phyloP scores from a whole-genome alignment of 2,113 vertebrate species.

The human region DNA sequence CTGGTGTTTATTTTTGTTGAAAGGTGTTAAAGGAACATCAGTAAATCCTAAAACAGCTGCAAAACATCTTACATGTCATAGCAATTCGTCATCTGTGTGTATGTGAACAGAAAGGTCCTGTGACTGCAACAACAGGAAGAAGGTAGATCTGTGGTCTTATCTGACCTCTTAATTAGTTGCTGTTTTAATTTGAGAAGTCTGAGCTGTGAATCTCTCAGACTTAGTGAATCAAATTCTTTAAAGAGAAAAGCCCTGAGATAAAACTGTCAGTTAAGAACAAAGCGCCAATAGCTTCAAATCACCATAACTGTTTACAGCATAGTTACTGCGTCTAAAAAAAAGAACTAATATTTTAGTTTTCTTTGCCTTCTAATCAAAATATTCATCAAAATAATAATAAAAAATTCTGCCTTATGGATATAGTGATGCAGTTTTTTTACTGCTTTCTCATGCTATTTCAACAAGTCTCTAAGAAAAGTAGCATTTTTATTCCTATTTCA shows the following conservation, averaged over 20 bases:
- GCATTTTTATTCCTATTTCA: background rate
- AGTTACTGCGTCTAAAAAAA: background rate
- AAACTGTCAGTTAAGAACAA: background rate
- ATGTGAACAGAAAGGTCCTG: background rate
- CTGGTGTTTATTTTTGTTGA: conserved; percentile 9
- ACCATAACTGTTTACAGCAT: background rate
- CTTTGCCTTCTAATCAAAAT: background rate
- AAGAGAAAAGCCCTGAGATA: background rate
- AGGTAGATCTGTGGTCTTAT: background rate
- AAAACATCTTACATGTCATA: conserved; percentile 21
- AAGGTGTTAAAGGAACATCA: background rate
- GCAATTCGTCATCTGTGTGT: background rate
- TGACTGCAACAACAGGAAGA: background rate
- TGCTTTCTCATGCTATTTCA: background rate
- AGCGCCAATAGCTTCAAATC: background rate
- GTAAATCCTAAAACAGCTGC: background rate
- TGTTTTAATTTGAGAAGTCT: background rate
- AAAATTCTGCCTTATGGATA: background rate
- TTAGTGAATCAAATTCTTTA: background rate
- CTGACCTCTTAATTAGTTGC: background rate
- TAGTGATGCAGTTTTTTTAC: background rate
- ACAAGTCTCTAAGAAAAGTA: background rate
- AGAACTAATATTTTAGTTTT: background rate
- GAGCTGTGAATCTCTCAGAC: background rate
- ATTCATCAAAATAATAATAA: background rate